phyloP scores from a whole-genome alignment of 1,140 invertebrate species.

The Eueides isabella region DNA sequence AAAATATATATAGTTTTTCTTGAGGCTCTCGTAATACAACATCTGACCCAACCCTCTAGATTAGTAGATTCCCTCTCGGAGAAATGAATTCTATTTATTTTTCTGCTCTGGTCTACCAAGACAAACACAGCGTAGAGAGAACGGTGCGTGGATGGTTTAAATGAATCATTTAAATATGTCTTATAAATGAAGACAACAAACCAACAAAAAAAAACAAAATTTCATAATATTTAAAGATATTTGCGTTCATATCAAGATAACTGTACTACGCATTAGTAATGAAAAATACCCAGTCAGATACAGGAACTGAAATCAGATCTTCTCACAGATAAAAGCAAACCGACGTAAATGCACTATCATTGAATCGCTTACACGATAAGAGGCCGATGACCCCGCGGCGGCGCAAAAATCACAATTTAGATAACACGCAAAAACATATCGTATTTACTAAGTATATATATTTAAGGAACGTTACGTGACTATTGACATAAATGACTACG shows the following conservation, averaged over 20 bases:
- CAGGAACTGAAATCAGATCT: constrained; percentile 22
- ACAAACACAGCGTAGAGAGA: too few relatives aligned
- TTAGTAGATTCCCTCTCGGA: too few relatives aligned
- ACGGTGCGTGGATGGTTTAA: too few relatives aligned
- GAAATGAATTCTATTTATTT: too few relatives aligned
- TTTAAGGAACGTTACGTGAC: neutral
- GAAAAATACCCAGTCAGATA: neutral
- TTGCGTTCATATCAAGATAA: neutral
- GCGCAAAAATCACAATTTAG: constrained; percentile 15
- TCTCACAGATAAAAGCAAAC: constrained; percentile 24
- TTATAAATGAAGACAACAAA: too few relatives aligned
- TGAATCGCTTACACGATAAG: constrained; percentile 24
- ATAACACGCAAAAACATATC: neutral
- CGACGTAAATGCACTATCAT: constrained; percentile 21
- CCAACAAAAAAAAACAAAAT: neutral
- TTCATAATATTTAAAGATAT: neutral
- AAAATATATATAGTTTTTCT: neutral
- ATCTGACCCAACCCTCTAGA: too few relatives aligned
- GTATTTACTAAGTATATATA: neutral
- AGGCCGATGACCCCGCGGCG: constrained; percentile 20
- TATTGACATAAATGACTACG: too few relatives aligned
- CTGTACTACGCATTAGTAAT: neutral
- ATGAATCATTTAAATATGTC: too few relatives aligned
- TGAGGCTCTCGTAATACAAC: neutral
- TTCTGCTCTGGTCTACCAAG: too few relatives aligned